Percentiles rank a stretch among this genome's conserved stretches.
Conservation (phyloP, 2,797 vertebrate genomes). For the Lutjanus campechanus region DNA sequence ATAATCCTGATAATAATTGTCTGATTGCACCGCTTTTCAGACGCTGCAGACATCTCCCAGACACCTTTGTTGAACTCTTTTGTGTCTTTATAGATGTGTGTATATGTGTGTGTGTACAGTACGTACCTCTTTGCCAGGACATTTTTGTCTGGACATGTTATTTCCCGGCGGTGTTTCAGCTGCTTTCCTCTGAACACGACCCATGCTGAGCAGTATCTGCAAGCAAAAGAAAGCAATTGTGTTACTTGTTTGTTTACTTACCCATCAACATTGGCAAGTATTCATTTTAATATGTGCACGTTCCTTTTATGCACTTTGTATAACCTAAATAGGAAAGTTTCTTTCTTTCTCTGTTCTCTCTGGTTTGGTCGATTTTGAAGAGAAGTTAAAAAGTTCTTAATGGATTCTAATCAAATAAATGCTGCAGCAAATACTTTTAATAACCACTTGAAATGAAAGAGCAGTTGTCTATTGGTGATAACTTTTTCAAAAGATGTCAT, state of each 20-base stretch:
- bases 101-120: not conserved
- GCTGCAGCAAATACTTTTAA: not conserved
- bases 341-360: not conserved
- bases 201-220: not conserved
- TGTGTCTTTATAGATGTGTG: constrained; percentile 31
- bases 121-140: not conserved
- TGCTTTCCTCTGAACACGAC: constrained; percentile 5
- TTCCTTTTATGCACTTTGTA: not conserved
- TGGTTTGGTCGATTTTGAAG: not conserved
- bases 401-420: not conserved
- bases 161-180: constrained; percentile 36
- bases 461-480: not conserved
- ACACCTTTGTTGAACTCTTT: constrained; percentile 31
- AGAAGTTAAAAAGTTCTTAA: not conserved
- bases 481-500: not conserved
- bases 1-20: constrained; percentile 62
- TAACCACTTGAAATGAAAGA: constrained; percentile 15
- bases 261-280: not conserved
- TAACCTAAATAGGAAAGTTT: not conserved
- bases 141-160: constrained; percentile 27
- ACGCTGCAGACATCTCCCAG: constrained; percentile 26
- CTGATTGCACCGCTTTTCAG: constrained; percentile 45
- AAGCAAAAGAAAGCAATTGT: constrained; percentile 11
- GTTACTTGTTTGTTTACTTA: constrained; percentile 6
- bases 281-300: not conserved